Conservation (phyloP, 2,888 invertebrate species). For the Ametastegia equiseti region DNA sequence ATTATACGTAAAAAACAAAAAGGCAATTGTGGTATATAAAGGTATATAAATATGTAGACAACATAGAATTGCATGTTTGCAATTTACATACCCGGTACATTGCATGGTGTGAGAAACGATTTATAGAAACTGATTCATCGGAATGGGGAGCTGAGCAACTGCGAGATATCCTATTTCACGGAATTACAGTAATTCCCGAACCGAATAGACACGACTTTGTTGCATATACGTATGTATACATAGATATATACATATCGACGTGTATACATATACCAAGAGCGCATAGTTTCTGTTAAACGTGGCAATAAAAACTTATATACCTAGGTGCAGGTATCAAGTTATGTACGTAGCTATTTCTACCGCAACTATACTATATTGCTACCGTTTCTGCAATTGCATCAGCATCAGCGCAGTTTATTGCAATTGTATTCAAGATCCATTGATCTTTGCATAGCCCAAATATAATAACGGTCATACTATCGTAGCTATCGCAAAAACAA, state of each 20-base stretch:
- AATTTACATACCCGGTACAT: no score
- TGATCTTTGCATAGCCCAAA: no score
- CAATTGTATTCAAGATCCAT: no score
- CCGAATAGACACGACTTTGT: slow-evolving; percentile 1
- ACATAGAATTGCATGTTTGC: no score
- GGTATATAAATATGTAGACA: no score
- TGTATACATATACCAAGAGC: no score
- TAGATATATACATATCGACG: no score
- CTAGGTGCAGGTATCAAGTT: neutral
- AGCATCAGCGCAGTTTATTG: neutral
- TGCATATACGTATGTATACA: neutral
- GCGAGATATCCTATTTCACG: neutral
- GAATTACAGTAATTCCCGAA: slow-evolving; percentile 2
- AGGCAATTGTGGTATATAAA: no score
- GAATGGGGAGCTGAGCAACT: neutral
- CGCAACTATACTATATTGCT: neutral
- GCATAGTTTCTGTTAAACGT: neutral
- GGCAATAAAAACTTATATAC: neutral
- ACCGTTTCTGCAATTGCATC: neutral
- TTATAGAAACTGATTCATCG: neutral
- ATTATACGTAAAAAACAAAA: no score
- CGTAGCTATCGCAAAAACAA: no score
- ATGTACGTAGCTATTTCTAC: neutral
- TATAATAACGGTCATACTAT: no score
- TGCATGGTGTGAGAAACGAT: no score